Conservation (phyloP, 2,113 vertebrate genomes). For the Grantiella picta region DNA sequence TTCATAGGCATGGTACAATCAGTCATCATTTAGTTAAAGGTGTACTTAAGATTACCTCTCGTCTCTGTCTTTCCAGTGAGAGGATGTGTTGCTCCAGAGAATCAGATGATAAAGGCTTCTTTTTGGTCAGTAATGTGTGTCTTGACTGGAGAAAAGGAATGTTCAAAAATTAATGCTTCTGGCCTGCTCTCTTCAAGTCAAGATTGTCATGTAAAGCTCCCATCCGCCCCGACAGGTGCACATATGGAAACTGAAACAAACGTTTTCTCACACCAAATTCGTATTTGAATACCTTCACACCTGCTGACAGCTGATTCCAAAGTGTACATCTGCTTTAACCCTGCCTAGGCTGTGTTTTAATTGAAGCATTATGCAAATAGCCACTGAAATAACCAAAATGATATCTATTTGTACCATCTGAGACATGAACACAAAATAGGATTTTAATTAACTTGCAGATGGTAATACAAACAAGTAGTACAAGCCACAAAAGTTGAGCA, state of each 20-base stretch:
- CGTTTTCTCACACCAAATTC: background rate
- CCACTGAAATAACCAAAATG: background rate
- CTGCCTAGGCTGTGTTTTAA: background rate
- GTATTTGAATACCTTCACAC: background rate
- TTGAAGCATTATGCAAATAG: background rate
- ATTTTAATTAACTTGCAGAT: constrained; percentile 10
- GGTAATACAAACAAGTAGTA: background rate
- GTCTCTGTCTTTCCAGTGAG: constrained; percentile 70
- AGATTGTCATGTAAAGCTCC: background rate
- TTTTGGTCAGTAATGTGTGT: constrained; percentile 26
- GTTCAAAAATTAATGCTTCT: background rate
- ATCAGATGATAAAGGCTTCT: background rate
- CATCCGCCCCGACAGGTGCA: background rate
- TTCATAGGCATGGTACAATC: rapidly evolving
- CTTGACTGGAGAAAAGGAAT: constrained; percentile 1
- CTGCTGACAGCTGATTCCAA: background rate
- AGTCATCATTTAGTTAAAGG: background rate
- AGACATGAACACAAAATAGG: background rate
- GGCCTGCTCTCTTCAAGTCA: background rate
- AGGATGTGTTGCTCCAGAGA: constrained; percentile 62
- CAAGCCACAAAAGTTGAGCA: background rate
- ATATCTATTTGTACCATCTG: background rate
- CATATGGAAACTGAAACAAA: background rate
- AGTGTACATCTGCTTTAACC: background rate
- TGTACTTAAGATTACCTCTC: constrained; percentile 63